Conservation (phyloP, 2,888 invertebrate species). For the Dinocampus coccinellae region DNA sequence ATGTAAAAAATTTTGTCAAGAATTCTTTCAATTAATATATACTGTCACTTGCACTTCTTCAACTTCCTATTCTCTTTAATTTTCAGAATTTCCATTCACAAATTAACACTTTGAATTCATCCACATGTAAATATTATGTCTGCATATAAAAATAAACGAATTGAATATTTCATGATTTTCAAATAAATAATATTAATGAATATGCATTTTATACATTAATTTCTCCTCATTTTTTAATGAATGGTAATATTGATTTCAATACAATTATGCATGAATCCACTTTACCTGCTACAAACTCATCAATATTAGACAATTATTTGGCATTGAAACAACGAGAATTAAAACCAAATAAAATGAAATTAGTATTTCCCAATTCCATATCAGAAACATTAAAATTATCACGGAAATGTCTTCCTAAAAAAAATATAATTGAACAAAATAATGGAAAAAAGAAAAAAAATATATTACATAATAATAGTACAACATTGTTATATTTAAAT, state of each 20-base stretch:
- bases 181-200: neutral
- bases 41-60: neutral
- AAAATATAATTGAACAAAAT: neutral
- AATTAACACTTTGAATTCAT: neutral
- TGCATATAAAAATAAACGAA: neutral
- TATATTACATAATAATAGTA: neutral
- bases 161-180: neutral
- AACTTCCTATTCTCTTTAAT: neutral
- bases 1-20: neutral
- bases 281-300: neutral
- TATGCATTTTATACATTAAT: neutral
- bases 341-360: neutral
- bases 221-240: neutral
- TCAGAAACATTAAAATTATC: neutral
- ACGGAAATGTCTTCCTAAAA: constrained; percentile 8
- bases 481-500: neutral
- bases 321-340: neutral
- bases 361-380: constrained; percentile 26
- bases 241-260: neutral
- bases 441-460: neutral
- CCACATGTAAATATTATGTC: neutral
- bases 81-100: neutral
- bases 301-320: constrained; percentile 22
- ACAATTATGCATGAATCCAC: neutral
- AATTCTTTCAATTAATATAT: too few relatives aligned